Base-by-base conservation (phyloP, 2,113 vertebrate genomes). In the Columba livia region DNA sequence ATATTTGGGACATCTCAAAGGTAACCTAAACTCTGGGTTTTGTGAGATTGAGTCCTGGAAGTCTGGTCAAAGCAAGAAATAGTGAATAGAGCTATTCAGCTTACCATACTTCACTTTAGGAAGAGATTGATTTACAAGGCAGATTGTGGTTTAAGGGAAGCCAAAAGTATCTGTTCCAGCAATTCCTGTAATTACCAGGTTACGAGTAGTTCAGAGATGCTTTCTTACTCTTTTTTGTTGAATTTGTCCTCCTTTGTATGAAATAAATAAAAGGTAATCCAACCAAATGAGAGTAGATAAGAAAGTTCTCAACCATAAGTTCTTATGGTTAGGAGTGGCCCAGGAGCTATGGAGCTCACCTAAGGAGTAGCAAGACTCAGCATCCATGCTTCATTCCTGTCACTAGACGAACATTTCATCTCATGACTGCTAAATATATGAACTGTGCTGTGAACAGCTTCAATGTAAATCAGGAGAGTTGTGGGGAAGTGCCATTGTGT, bases 51-150 rank as follows among this genome's bases (percentile, higher is more conserved):
- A 67, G 23, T 15, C 32, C 15, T 31, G 11, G 7, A 79, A 62
- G 10, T 18, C 18, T 38, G 19, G 4, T 34, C 6, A 44, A 71
- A 88, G 24, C 5, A 50, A 1, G 0, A 7, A 70, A 3, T 8
- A 8, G 8, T 57, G 25, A 72, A 78, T 24, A 7, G 15, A 77
- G 7, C 10, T 69, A 17, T 12, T 79, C 6, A 20, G 3, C 72
- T 81, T 73, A 65, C 6, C 8, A 31, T 32, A 81, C 26, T 71
- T 79, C 10, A 21, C 31, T 82, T 71, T 29, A 62, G 51, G 44
- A 47, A 47, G 36, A 77, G 15, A 40, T 1, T 13, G 5, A 11
- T 60, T 15, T 32, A 24, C 50, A 38, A 80, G 9, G 11, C 8
- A 69, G 21, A 56, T 14, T 31, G 9, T 69, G 28, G 19, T 54